Conservation (phyloP, 1,140 invertebrate species). For the Brachionus asplanchnoidis region DNA sequence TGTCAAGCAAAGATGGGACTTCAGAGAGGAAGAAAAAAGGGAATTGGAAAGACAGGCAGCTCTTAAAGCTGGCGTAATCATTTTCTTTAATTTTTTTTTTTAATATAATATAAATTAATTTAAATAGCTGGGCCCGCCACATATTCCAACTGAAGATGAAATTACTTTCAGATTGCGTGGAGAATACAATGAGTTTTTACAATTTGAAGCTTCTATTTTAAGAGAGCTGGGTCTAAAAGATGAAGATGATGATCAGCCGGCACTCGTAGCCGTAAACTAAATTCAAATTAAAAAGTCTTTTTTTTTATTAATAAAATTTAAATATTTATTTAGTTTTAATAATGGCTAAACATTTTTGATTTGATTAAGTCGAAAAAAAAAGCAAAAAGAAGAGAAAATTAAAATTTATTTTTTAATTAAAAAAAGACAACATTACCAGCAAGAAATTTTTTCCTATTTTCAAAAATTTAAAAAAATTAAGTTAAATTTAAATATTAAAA, state of each 20-base stretch:
- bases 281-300: background rate
- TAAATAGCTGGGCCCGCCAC: background rate
- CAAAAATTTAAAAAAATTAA: too few species aligned
- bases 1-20: slow-evolving; percentile 42
- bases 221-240: slow-evolving; percentile 35
- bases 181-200: slow-evolving; percentile 37
- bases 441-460: too few species aligned
- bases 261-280: background rate
- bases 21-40: slow-evolving; percentile 42
- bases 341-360: too few species aligned
- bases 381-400: too few species aligned
- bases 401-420: too few species aligned
- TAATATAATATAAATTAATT: background rate
- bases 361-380: too few species aligned
- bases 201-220: slow-evolving; percentile 32
- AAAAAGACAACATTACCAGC: too few species aligned
- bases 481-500: too few species aligned
- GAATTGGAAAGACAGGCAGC: slow-evolving; percentile 22
- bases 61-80: slow-evolving; percentile 31
- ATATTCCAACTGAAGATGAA: slow-evolving; percentile 41
- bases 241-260: background rate
- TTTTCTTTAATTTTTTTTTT: background rate
- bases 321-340: too few species aligned
- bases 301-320: background rate
- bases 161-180: slow-evolving; percentile 1